These are phyloP conservation scores for Agelas oroides DNA, from an alignment of 37 sponge, comb jelly and placozoan genomes.

Conservation along the genomic window DNA sequence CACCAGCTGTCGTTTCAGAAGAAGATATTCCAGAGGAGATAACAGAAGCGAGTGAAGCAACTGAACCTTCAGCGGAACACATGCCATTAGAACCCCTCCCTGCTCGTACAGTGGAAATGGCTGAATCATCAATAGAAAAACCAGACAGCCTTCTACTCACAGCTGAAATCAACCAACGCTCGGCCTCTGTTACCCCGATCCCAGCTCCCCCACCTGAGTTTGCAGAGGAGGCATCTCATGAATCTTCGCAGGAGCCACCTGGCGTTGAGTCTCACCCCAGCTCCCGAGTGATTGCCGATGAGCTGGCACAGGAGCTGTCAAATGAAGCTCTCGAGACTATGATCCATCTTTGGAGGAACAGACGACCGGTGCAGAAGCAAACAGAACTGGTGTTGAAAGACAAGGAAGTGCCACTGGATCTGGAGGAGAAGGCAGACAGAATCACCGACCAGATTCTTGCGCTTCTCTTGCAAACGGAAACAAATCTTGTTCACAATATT, in stretches of 20 bases:
- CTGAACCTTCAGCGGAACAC: no score
- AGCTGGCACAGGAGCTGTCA: slow-evolving; percentile 56
- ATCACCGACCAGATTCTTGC: slow-evolving; percentile 60
- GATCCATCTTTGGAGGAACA: slow-evolving; percentile 30
- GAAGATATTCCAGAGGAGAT: no score
- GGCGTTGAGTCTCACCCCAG: background rate
- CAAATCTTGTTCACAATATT: slow-evolving; percentile 28
- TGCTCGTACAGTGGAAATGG: background rate
- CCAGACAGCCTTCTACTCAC: background rate
- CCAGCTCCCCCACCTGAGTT: slow-evolving; percentile 40
- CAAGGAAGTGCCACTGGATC: slow-evolving; percentile 13
- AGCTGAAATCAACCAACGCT: slow-evolving; percentile 2
- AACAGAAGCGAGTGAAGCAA: no score
- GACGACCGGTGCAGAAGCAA: background rate
- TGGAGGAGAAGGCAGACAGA: slow-evolving; percentile 51
- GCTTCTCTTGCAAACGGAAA: slow-evolving; percentile 44
- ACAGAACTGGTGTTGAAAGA: background rate
- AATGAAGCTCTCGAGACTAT: slow-evolving; percentile 62
- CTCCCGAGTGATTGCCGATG: slow-evolving; percentile 6
- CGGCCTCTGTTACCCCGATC: slow-evolving; percentile 26
- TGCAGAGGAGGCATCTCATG: slow-evolving; percentile 33
- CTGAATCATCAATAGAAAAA: background rate
- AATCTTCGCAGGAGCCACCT: slow-evolving; percentile 24
- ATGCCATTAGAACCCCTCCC: background rate
- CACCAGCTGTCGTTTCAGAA: no score